Evolutionary conservation across 2,888 invertebrate genomes (phyloP), one percentile per base, ranked within the genome.

Genomic region (Antheraea assamensis): DNA sequence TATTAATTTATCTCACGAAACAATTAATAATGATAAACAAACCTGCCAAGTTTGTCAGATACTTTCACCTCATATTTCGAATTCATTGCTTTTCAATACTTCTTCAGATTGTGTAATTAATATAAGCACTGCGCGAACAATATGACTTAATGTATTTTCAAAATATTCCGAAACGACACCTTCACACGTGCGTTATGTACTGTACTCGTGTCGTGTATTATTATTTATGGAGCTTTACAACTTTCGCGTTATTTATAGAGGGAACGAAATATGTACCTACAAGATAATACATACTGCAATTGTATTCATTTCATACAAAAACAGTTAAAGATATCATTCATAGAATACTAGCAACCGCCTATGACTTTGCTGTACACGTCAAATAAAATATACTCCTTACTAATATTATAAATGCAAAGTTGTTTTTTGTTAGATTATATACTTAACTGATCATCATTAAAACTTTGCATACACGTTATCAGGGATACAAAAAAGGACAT

Each of bases 21-120:
- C 13, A 19, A 55, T 35, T 21, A 71, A 64, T 42, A 75, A 66
- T 15, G 58, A n/a, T 35, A 58, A 52, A 87, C 89, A 76, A 75
- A 93, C 93, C 93, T 92, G 82, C 93, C 93, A 73, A 92, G 82
- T 81, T 85, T 85, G 24, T 89, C 90, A n/a, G 88, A 90, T 31
- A 76, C 82, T 76, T 83, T 80, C 75, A 93, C 82, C 78, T 92
- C 90, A 76, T 90, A 92, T 77, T 87, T 85, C 27, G 83, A 77
- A 73, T 76, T 85, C 89, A 92, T 90, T 75, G 61, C 61, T 49
- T 52, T 10, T 52, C 42, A 31, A 5, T 24, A 30, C 31, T 31
- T 24, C 15, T 17, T 64, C 17, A 24, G 27, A 64, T 30, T 30
- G 15, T 27, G 10, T 27, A 27, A 64, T 17, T 13, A 0, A 64